Evolutionary conservation across 2,888 invertebrate genomes (phyloP).

Genomic region (Acronicta alni): DNA sequence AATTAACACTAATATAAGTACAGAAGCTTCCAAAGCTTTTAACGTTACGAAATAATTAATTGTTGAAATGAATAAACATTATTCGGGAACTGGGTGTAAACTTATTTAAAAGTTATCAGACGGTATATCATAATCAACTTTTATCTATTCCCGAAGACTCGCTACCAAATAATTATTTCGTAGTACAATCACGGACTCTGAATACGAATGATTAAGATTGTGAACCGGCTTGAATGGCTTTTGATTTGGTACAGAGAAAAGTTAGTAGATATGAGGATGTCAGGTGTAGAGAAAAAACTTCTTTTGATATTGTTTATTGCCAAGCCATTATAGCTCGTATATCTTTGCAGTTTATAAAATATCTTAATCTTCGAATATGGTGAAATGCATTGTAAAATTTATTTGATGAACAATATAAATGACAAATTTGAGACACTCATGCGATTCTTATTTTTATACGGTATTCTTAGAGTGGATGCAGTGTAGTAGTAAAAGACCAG

Average conservation of each 20-base stretch:
- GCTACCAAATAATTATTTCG: constrained; percentile 46
- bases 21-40: constrained; percentile 52
- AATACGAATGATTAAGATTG: constrained; percentile 40
- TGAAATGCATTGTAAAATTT: no score
- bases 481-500: no score
- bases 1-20: constrained; percentile 47
- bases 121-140: constrained; percentile 48
- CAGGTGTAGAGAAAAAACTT: neutral
- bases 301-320: no score
- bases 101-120: constrained; percentile 60
- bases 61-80: constrained; percentile 59
- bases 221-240: constrained; percentile 35
- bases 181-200: constrained; percentile 33
- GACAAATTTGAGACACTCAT: no score
- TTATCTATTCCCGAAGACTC: constrained; percentile 44
- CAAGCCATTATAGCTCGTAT: no score
- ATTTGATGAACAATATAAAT: no score
- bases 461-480: no score
- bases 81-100: constrained; percentile 54
- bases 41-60: constrained; percentile 58
- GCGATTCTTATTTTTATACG: no score
- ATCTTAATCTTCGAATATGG: no score
- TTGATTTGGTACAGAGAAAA: constrained; percentile 16
- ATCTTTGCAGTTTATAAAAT: no score
- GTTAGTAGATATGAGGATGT: neutral